Conservation (phyloP, 1,140 invertebrate species). For the Drosophila ohnishii region DNA sequence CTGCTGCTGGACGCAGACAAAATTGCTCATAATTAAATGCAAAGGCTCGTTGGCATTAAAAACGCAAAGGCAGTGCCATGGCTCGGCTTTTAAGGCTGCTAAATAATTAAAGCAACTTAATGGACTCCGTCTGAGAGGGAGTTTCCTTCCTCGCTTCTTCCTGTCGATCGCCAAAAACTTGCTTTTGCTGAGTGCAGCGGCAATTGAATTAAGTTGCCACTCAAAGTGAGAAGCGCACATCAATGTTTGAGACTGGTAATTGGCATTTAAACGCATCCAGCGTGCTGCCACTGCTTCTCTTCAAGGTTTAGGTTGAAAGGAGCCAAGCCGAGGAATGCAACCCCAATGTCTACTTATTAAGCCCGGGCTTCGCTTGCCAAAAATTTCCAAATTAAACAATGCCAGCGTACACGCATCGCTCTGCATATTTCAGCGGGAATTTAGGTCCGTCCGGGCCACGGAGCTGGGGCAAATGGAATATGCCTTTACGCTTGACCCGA, state of each 20-base stretch:
- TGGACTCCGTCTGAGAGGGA: constrained; percentile 58
- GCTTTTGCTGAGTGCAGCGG: constrained; percentile 63
- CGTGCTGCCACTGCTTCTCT: not conserved
- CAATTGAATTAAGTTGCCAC: constrained; percentile 74
- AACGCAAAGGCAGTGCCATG: constrained; percentile 62
- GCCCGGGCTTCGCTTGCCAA: constrained; percentile 13
- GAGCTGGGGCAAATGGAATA: constrained; percentile 58
- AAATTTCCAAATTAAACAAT: constrained; percentile 59
- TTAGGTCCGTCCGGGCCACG: constrained; percentile 30
- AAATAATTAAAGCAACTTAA: constrained; percentile 78
- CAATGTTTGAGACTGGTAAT: constrained; percentile 68
- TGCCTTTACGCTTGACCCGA: constrained; percentile 73
- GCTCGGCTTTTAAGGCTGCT: constrained; percentile 74
- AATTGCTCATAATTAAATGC: constrained; percentile 76
- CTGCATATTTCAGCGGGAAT: constrained; percentile 74
- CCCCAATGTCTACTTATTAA: constrained; percentile 34
- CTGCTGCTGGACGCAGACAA: constrained; percentile 26
- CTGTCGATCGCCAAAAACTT: constrained; percentile 54
- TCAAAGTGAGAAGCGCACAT: constrained; percentile 68
- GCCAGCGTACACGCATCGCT: constrained; percentile 30
- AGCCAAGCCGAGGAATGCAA: constrained; percentile 28
- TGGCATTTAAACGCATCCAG: constrained; percentile 49
- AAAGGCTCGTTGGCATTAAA: constrained; percentile 68
- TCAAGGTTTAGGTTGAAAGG: constrained; percentile 11
- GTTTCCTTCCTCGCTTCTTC: constrained; percentile 7